Conservation (phyloP, 2,113 vertebrate species). For the Todiramphus chloris region DNA sequence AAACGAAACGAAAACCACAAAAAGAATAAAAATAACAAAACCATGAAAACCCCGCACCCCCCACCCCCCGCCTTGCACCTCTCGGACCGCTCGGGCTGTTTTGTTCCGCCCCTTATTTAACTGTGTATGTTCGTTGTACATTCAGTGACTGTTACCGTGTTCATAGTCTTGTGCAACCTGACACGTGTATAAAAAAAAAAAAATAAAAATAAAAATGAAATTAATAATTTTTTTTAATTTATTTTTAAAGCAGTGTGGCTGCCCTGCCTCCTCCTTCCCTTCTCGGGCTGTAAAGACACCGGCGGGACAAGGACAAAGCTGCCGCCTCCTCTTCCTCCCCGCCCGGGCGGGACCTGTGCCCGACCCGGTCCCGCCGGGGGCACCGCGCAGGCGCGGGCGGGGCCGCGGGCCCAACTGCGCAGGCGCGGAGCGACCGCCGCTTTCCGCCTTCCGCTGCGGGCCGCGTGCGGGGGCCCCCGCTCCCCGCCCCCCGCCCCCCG, state of each 20-base stretch:
- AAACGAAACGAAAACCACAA: not conserved
- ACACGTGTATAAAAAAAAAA: conserved; percentile 43
- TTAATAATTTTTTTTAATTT: conserved; percentile 51
- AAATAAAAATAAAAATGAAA: not conserved
- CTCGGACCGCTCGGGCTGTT: not conserved
- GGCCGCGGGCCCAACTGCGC: not conserved
- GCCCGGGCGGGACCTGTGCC: too few relatives aligned
- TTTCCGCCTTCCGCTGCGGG: not conserved
- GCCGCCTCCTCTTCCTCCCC: not conserved
- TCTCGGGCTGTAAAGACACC: too few relatives aligned
- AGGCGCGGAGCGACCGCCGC: not conserved
- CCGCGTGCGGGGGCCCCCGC: not conserved
- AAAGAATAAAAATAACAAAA: too few relatives aligned
- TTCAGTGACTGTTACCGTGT: conserved; percentile 71
- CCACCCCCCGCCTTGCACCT: not conserved
- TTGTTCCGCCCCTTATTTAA: conserved; percentile 72
- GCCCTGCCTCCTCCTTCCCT: too few relatives aligned
- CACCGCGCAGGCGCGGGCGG: not conserved
- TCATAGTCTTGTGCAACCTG: conserved; percentile 69
- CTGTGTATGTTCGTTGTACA: conserved; percentile 74
- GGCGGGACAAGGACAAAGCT: not conserved
- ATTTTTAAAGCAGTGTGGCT: not conserved
- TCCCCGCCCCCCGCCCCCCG: not conserved
- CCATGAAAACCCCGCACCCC: not conserved
- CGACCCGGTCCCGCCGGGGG: too few relatives aligned